Conservation (phyloP, 1,140 invertebrate genomes). For the Hyles euphorbiae region DNA sequence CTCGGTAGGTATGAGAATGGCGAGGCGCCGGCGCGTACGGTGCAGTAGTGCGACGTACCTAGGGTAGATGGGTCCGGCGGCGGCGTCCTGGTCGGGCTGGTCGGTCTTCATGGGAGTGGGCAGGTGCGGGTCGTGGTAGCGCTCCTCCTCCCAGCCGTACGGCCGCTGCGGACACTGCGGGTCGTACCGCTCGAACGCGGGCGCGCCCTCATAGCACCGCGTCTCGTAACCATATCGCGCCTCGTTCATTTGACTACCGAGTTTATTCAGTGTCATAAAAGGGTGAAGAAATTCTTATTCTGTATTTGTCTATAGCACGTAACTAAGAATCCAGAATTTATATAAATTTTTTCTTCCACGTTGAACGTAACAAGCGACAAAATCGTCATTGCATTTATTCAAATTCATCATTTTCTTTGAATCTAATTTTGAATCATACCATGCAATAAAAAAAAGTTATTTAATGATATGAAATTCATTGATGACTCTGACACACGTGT, state of each 20-base stretch:
- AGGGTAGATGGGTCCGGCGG: conserved; percentile 82
- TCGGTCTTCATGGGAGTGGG: conserved; percentile 76
- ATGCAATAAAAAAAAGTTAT: too few species aligned
- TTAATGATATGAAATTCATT: too few species aligned
- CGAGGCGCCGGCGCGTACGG: too few species aligned
- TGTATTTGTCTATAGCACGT: too few species aligned
- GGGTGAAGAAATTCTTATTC: not conserved
- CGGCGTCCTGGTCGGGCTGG: conserved; percentile 79
- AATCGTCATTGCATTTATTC: too few species aligned
- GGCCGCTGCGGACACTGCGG: conserved; percentile 65
- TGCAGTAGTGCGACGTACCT: conserved; percentile 67
- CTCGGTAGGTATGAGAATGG: not conserved
- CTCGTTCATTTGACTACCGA: conserved; percentile 68
- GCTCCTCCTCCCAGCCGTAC: conserved; percentile 75
- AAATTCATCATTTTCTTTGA: too few species aligned
- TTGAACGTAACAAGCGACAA: too few species aligned
- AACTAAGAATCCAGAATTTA: too few species aligned
- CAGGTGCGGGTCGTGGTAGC: conserved; percentile 76
- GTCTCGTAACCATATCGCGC: conserved; percentile 69
- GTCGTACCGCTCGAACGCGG: conserved; percentile 86
- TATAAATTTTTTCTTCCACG: too few species aligned
- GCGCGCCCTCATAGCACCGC: conserved; percentile 78
- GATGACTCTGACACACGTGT: too few species aligned
- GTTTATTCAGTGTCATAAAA: not conserved
- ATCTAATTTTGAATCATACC: too few species aligned